Base-by-base conservation (phyloP, 2,797 vertebrate species). In the Pygocentrus nattereri region DNA sequence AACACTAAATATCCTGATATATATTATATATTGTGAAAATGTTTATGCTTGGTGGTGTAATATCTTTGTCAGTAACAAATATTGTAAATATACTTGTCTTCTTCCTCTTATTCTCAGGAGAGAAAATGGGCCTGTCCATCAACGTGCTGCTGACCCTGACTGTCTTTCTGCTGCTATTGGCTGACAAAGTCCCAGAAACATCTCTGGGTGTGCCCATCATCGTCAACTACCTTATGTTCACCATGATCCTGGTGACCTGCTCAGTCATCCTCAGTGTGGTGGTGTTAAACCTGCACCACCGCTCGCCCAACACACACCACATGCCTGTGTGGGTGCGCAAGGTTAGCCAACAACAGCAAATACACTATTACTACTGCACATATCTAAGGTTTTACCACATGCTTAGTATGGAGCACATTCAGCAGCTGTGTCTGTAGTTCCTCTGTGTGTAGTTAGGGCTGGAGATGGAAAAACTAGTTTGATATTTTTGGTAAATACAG, bases 41-140 rank as follows among this genome's bases (percentile, higher is more conserved):
- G 41, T 44, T 44, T 44, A 44, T 1, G 41, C 38, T 38, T 38
- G 8, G 41, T 44, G 41, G 1, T 12, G 10, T 44, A 11, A 44
- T 3, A 34, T 34, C 44, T 44, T 44, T 44, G 7, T 12, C 10
- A 50, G 16, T 50, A 50, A 16, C 49, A 50, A 50, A 50, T 18
- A 49, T 49, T 16, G 47, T 49, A 49, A 49, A 16, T 49, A 18
- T 74, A 18, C 27, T 61, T 49, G 25, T 15, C 54, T 80, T 25
- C 10, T 47, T 68, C 52, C 21, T 21, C 61, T 23, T 64, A 49
- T 65, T 30, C 74, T 16, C 89, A 98, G 97, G 97, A 65, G 97
- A 97, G 92, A 98, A 98, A 92, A 96, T 98, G 95, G 96, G 96
- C 3, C 94, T 98, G 78, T 97, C 97, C 4, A 97, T 98, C 88